A percentile compares a stretch with the other conserved stretches of the same genome.
These are phyloP conservation scores for Nebria ingens DNA, from an alignment of 1,140 invertebrate genomes.

Conservation along the genomic window DNA sequence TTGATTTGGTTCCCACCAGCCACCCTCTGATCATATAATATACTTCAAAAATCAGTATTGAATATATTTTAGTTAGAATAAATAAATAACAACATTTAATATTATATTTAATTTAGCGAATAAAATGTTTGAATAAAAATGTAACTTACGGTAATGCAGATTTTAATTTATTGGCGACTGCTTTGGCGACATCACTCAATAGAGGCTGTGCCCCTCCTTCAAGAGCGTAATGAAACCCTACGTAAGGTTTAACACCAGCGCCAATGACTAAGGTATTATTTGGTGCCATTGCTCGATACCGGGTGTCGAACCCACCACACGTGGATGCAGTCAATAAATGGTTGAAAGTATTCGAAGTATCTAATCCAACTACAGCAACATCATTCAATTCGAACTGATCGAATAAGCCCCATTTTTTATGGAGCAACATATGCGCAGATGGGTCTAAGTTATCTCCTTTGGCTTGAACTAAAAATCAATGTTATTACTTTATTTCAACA, in stretches of 20 bases:
- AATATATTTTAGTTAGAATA: neutral
- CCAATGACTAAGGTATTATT: conserved; percentile 67
- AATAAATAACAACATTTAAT: neutral
- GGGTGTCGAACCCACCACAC: conserved; percentile 63
- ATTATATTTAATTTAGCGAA: neutral
- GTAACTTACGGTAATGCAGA: conserved; percentile 68
- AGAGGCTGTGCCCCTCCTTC: conserved; percentile 67
- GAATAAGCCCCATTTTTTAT: conserved; percentile 78
- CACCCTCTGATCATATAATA: conserved; percentile 37
- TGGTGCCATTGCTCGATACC: conserved; percentile 62
- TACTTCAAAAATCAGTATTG: neutral
- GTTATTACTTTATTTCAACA: conserved; percentile 15
- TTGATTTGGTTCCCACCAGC: conserved; percentile 44
- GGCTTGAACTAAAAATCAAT: conserved; percentile 61
- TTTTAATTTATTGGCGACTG: conserved; percentile 79
- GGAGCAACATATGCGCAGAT: conserved; percentile 45
- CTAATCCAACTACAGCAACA: conserved; percentile 64
- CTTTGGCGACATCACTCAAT: conserved; percentile 76
- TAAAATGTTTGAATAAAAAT: conserved; percentile 14
- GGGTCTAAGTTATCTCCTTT: conserved; percentile 51
- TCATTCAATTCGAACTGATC: conserved; percentile 68
- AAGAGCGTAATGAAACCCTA: conserved; percentile 81
- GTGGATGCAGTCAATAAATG: conserved; percentile 73
- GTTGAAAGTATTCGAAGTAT: conserved; percentile 72
- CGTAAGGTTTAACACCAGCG: conserved; percentile 70